A percentile compares a stretch with the other conserved stretches of the same genome.
These are phyloP conservation scores for Aythya baeri DNA, from an alignment of 2,113 vertebrate genomes.

Conservation along the genomic window DNA sequence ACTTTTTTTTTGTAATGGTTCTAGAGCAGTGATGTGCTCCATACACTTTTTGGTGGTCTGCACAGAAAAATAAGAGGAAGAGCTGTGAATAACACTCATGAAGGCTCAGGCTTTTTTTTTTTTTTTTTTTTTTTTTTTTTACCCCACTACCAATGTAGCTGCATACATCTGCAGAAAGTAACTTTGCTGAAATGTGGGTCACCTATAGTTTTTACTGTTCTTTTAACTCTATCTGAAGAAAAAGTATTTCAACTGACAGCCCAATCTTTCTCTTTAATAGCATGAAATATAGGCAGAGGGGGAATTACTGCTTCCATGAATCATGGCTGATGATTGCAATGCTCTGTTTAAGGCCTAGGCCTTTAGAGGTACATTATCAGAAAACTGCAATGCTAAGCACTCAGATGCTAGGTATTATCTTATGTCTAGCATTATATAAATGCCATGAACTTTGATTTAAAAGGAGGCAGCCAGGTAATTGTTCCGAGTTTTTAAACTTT, in stretches of 20 bases:
- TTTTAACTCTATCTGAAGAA: not conserved
- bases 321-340: conserved; percentile 22
- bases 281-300: not conserved
- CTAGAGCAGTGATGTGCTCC: not conserved
- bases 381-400: conserved; percentile 53
- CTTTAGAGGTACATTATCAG: conserved; percentile 55
- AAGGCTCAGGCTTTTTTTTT: not conserved
- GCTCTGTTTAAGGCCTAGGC: conserved; percentile 3
- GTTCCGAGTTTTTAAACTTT: conserved; percentile 49
- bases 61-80: not conserved
- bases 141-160: not conserved
- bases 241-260: not conserved
- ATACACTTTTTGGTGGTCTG: not conserved
- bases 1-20: not conserved
- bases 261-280: conserved; percentile 31
- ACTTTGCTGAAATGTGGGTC: not conserved
- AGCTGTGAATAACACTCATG: not conserved
- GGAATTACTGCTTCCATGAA: conserved; percentile 55
- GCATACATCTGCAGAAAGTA: not conserved
- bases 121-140: too few relatives aligned
- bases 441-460: conserved; percentile 59
- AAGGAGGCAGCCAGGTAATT: conserved; percentile 51
- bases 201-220: not conserved
- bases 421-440: conserved; percentile 44
- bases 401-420: conserved; percentile 22